phyloP scores from a whole-genome alignment of 92 coral and sea anemone genomes.

The Bergia sp. region DNA sequence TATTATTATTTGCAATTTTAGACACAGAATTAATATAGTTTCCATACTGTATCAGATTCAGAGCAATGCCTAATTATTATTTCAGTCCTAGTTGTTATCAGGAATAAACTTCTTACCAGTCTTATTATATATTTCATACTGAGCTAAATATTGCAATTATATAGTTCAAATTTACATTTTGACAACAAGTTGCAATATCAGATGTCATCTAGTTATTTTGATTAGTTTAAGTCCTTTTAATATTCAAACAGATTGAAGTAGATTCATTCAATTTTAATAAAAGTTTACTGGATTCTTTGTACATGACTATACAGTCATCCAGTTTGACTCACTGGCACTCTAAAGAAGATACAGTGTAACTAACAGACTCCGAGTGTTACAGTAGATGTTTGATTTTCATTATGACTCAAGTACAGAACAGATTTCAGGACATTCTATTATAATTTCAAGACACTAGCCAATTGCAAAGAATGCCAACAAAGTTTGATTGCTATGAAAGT shows the following conservation, averaged over 20 bases:
- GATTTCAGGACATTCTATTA: background rate
- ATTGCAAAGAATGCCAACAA: background rate
- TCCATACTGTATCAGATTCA: no score
- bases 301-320: background rate
- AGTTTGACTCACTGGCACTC: background rate
- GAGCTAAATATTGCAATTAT: no score
- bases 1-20: no score
- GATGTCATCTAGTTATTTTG: background rate
- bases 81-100: no score
- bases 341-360: background rate
- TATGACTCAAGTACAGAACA: background rate
- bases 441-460: background rate
- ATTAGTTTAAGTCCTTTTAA: background rate
- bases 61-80: no score
- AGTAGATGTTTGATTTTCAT: background rate
- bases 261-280: slow-evolving; percentile 22
- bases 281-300: background rate
- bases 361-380: background rate
- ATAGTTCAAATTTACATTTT: background rate
- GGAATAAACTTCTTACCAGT: no score
- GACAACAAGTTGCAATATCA: background rate
- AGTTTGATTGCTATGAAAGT: background rate
- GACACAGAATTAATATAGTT: no score
- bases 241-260: background rate
- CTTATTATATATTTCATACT: no score